Evolutionary conservation across 53 echinoderm and acorn worm species (phyloP).

Genomic region (Stichopus horrens): DNA sequence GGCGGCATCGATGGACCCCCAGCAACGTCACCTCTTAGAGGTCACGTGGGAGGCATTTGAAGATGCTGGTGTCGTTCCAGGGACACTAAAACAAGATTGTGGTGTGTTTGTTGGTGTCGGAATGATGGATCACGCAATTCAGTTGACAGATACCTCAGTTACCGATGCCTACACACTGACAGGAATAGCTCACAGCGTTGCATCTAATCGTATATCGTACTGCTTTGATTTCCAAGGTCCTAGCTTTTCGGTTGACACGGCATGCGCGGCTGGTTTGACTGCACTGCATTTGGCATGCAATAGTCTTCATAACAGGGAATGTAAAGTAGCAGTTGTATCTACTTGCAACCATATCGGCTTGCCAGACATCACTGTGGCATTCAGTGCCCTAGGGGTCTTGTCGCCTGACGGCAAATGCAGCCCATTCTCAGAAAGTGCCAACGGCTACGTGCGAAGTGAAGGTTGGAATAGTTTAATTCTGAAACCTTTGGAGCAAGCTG

Average conservation of each 20-base stretch:
- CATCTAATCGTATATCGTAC: constrained; percentile 80
- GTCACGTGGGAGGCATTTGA: constrained; percentile 92
- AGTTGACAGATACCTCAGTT: constrained; percentile 60
- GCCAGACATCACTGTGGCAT: constrained; percentile 92
- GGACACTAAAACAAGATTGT: constrained; percentile 53
- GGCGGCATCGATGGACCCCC: constrained; percentile 87
- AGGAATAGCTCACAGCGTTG: constrained; percentile 72
- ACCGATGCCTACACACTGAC: constrained; percentile 84
- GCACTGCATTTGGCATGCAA: constrained; percentile 92
- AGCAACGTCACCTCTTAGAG: constrained; percentile 88
- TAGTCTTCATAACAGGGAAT: constrained; percentile 81
- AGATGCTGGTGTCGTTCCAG: constrained; percentile 79
- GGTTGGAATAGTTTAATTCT: constrained; percentile 85
- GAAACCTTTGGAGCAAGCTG: constrained; percentile 75
- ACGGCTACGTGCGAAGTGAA: constrained; percentile 96
- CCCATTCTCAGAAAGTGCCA: constrained; percentile 90
- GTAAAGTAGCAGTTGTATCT: constrained; percentile 75
- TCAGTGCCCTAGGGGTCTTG: constrained; percentile 91
- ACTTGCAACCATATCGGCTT: constrained; percentile 75
- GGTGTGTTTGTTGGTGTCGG: constrained; percentile 89
- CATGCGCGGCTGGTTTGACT: constrained; percentile 91
- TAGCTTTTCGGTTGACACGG: constrained; percentile 83
- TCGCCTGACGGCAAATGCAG: constrained; percentile 91
- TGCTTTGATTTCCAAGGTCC: constrained; percentile 85
- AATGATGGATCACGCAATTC: constrained; percentile 78